Evolutionary conservation across 2,113 vertebrate genomes (phyloP), one percentile per base, ranked within the genome.

Genomic region (Daboia siamensis): DNA sequence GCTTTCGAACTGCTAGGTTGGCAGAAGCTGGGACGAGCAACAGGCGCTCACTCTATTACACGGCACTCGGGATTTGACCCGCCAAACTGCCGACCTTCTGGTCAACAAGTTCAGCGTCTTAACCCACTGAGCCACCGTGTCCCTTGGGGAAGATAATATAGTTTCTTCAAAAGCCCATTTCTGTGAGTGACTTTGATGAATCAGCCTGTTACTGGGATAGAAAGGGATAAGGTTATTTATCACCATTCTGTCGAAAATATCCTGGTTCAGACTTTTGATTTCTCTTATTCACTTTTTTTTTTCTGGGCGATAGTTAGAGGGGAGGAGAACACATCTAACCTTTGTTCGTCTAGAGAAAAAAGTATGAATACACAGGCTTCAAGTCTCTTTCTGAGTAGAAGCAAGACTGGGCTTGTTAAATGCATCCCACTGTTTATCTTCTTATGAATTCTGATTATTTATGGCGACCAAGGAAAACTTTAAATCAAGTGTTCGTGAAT

Each of bases 201-300:
- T 94, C 89, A 89, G 0, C 88, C 87, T 93, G 87, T 84, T 69
- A 90, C 51, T 55, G 54, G 33, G 95, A 20, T 52, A 80, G 52
- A 56, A 54, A 93, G 94, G 86, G 88, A 87, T 94, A 92, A 94
- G 94, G 29, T 86, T 21, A 48, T 15, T 39, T 46, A 56, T 93
- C 52, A 0, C 5, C 1, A 4, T 56, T 56, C 26, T 89, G 39
- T 95, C 74, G 91, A 87, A 95, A 94, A 56, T 93, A 61, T 48
- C 84, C 61, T 46, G 29, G 91, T 26, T 8, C 11, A 44, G 56
- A 86, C 92, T 4, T 91, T 94, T 80, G 93, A 94, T 92, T 87
- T 4, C 15, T 88, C 46, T 46, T 88, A 56, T 56, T 91, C 89
- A 90, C 89, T 64, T 86, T 91, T 94, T 91, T 94, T 91, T 51